Evolutionary conservation across 2,888 invertebrate species (phyloP).

Genomic region (Gari tellinella): DNA sequence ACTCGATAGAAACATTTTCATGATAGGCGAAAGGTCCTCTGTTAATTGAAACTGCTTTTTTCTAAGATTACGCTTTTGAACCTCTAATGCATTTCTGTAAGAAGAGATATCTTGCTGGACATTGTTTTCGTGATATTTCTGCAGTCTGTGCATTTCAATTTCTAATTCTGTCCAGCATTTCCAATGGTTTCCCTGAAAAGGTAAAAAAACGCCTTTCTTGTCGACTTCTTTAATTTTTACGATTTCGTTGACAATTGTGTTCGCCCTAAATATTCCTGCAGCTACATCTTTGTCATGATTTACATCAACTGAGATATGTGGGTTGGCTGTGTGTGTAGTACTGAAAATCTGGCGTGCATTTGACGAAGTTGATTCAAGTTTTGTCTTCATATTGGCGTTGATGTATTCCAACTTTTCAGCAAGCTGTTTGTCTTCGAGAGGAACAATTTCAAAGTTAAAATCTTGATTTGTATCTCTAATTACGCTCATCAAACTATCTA

Average conservation of each 20-base stretch:
- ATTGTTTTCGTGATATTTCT: too few relatives aligned
- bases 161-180: constrained; percentile 12
- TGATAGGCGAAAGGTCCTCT: not conserved
- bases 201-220: constrained; percentile 4
- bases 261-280: not conserved
- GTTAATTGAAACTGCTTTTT: not conserved
- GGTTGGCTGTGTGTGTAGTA: too few relatives aligned
- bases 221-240: not conserved
- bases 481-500: not conserved
- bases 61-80: not conserved
- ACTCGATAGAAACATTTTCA: not conserved
- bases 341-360: too few relatives aligned
- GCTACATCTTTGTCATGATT: not conserved
- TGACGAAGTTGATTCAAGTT: too few relatives aligned
- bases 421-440: not conserved
- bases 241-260: not conserved
- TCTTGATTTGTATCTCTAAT: not conserved
- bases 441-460: constrained; percentile 7
- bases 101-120: too few relatives aligned
- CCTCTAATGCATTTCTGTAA: too few relatives aligned
- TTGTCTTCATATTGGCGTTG: too few relatives aligned
- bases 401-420: constrained; percentile 1
- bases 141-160: constrained; percentile 7
- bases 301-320: not conserved
- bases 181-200: constrained; percentile 18